A percentile compares a stretch with the other conserved stretches of the same genome.
Evolutionary conservation across 2,797 vertebrate genomes (phyloP).

Genomic region (Pipistrellus pygmaeus): DNA sequence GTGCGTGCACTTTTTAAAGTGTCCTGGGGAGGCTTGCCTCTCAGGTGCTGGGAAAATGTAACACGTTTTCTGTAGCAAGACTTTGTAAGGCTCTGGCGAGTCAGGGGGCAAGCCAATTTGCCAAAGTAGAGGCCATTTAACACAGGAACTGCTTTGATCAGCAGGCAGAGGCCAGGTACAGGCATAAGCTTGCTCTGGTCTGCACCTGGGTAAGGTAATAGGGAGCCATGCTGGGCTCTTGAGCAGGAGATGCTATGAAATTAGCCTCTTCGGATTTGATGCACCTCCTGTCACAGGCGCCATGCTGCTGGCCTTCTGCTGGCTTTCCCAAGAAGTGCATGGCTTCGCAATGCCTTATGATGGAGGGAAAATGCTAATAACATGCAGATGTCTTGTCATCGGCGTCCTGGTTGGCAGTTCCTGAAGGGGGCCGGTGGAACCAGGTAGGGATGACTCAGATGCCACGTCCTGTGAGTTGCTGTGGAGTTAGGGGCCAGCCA

Average conservation of each 20-base stretch:
- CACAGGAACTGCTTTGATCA: neutral
- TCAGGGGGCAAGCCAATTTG: neutral
- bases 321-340: neutral
- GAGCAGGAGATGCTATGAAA: neutral
- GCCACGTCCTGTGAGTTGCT: neutral
- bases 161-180: neutral
- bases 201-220: neutral
- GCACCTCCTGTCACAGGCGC: neutral
- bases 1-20: fast-evolving
- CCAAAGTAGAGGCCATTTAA: neutral
- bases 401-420: neutral
- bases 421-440: neutral
- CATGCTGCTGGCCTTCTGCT: neutral
- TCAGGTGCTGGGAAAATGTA: neutral
- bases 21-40: neutral
- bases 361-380: neutral
- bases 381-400: neutral
- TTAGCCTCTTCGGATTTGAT: neutral
- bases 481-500: neutral
- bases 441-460: neutral
- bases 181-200: neutral
- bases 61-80: neutral
- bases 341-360: neutral
- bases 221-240: neutral
- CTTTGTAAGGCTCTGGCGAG: neutral